Base-by-base conservation (phyloP, 2,888 invertebrate genomes). In the Drosophila pseudotalamancana region DNA sequence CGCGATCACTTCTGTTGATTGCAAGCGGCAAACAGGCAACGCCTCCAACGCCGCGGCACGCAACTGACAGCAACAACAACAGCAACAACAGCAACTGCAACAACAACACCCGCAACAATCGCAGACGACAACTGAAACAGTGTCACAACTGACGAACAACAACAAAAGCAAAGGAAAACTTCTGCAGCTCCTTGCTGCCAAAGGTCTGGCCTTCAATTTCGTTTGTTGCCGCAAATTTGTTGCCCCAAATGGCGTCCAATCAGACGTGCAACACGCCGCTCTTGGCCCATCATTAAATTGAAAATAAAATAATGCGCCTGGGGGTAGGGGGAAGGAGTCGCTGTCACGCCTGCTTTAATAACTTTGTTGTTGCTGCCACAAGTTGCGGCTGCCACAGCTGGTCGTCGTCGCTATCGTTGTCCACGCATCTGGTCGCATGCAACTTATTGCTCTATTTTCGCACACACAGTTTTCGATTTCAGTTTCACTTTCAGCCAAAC, bases 401-500 rank as follows among this genome's bases (percentile, higher is more conserved):
- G 35, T 29, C 18, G 59, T 9, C 18, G 43, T 8, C n/a, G 66
- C 46, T 83, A 85, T 86, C 83, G 48, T 64, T 83, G 80, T 61
- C 71, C 71, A 69, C 71, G 83, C 79, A 83, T 88, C 77, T 83
- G 40, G 48, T 56, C 12, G 34, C 39, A 64, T 71, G 76, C 72
- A 83, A 86, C 83, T 86, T 88, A 83, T 83, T 83, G 83, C 83
- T 83, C 83, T 83, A 83, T 83, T 83, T 83, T 83, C 77, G 37
- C 64, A 46, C 40, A 39, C 55, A 51, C 60, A 72, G 72, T 72
- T 83, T 83, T 84, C 88, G 85, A 87, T 87, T 84, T 84, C 87
- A 80, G 88, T 83, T 84, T 84, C 88, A 86, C 88, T 83, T 83
- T 83, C 88, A 61, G 80, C 51, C 34, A 37, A 16, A 23, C 63